These are phyloP conservation scores for Chalcis sispes DNA, from an alignment of 2,888 invertebrate genomes.

Conservation along the genomic window DNA sequence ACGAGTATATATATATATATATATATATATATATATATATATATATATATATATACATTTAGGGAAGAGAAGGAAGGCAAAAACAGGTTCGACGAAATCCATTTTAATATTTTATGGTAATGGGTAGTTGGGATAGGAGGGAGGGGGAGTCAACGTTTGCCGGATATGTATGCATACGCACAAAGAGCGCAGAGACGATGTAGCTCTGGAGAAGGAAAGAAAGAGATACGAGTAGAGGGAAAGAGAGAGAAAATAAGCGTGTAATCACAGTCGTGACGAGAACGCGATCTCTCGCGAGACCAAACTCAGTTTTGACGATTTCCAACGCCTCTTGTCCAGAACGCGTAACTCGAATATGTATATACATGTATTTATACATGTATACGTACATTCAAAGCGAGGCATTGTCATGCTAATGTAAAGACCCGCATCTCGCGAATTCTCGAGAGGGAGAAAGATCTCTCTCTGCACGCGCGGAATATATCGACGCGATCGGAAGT, in stretches of 20 bases:
- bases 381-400: no score
- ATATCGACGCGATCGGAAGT: not conserved
- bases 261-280: conserved; percentile 47
- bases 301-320: conserved; percentile 53
- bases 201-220: not conserved
- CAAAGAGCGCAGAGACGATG: no score
- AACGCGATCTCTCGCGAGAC: conserved; percentile 35
- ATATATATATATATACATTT: no score
- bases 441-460: no score
- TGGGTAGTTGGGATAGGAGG: no score
- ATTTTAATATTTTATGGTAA: conserved; percentile 55
- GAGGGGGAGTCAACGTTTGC: no score
- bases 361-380: no score
- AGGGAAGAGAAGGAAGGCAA: not conserved
- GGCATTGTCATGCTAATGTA: conserved; percentile 49
- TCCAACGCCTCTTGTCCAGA: conserved; percentile 44
- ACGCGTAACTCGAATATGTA: no score
- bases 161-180: no score
- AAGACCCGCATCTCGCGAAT: not conserved
- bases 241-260: conserved; percentile 27
- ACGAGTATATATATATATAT: not conserved
- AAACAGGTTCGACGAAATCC: conserved; percentile 42
- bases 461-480: conserved; percentile 3
- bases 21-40: not conserved
- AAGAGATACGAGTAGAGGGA: not conserved